These are phyloP conservation scores for Eolophus roseicapilla DNA, from an alignment of 2,113 vertebrate species.

Conservation along the genomic window DNA sequence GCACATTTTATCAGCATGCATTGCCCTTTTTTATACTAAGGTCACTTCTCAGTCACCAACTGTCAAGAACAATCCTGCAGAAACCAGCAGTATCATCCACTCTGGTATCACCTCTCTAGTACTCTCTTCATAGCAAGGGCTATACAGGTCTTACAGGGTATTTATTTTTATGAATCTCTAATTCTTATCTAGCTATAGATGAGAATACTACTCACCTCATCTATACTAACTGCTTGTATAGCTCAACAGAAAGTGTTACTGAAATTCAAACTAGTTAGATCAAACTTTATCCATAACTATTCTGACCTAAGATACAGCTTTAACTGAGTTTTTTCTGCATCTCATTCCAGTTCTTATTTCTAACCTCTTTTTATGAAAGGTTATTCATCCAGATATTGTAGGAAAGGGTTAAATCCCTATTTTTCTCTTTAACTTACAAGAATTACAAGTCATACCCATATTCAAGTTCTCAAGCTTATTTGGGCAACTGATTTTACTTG, in stretches of 20 bases:
- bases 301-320: background rate
- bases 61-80: background rate
- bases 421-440: background rate
- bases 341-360: background rate
- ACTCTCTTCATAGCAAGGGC: background rate
- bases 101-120: background rate
- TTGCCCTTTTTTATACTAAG: background rate
- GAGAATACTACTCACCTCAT: background rate
- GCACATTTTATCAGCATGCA: background rate
- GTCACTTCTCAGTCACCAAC: background rate
- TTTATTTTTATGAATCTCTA: background rate
- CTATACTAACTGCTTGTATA: background rate
- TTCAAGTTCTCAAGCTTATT: background rate
- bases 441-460: background rate
- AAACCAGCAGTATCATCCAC: background rate
- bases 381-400: background rate
- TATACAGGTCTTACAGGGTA: background rate
- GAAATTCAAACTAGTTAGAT: background rate
- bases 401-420: background rate
- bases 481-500: background rate
- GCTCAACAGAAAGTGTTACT: background rate
- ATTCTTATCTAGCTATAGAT: background rate
- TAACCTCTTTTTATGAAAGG: background rate
- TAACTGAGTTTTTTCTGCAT: background rate
- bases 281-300: background rate